Evolutionary conservation across 2,797 vertebrate species (phyloP).

Genomic region (Enteromius viviparus): DNA sequence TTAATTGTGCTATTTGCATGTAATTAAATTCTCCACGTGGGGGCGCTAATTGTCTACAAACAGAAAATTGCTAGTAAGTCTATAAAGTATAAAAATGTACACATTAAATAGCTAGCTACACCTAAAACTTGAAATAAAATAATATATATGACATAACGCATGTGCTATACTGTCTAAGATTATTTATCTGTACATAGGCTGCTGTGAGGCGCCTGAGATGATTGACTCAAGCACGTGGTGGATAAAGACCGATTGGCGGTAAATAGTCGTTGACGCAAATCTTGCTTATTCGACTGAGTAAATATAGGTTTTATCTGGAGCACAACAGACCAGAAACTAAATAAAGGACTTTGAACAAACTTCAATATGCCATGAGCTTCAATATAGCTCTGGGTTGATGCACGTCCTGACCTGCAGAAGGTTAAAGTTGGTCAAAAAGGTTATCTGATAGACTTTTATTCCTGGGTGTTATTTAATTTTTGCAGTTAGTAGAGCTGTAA

Average conservation of each 20-base stretch:
- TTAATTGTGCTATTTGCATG: not conserved
- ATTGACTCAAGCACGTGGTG: not conserved
- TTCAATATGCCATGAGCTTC: not conserved
- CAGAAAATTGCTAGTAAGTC: not conserved
- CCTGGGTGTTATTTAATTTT: not conserved
- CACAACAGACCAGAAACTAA: not conserved
- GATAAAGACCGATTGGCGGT: not conserved
- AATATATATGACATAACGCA: not conserved
- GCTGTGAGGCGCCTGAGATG: not conserved
- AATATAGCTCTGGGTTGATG: not conserved
- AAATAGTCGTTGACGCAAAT: not conserved
- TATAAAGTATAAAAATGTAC: not conserved
- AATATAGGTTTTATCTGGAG: not conserved
- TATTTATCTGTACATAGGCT: not conserved
- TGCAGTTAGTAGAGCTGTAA: not conserved
- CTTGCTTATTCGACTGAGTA: not conserved
- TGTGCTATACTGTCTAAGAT: not conserved
- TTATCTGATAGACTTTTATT: not conserved
- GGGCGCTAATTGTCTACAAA: conserved; percentile 18
- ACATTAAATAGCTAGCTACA: not conserved
- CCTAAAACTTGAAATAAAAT: not conserved
- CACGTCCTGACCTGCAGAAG: not conserved
- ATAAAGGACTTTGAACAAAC: not conserved
- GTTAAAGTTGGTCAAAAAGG: not conserved
- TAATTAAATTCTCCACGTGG: not conserved